Evolutionary conservation across 2,113 vertebrate species (phyloP), one percentile per base, ranked within the genome.

Genomic region (Limanda limanda): DNA sequence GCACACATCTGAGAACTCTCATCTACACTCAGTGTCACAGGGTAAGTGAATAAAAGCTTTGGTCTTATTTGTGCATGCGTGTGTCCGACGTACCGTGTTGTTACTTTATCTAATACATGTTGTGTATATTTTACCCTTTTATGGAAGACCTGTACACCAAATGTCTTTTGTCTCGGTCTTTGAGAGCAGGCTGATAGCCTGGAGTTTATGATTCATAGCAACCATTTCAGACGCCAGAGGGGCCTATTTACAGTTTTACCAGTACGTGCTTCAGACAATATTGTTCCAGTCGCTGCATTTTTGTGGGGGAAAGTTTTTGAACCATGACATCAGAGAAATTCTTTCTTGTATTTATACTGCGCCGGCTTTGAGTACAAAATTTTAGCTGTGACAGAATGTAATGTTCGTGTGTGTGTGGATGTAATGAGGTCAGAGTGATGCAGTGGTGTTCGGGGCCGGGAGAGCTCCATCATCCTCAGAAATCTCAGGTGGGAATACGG

Each of bases 401-500:
- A 20, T 74, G 86, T 31, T 5, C 1, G 31, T 31, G 31, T 73
- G 86, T 85, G 89, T 86, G 79, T 75, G 88, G 76, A 86, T 88
- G 90, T 91, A 94, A 95, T 88, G 92, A 95, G 94, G 85, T 89
- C 64, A 89, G 23, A 84, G 86, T 80, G 88, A 83, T 79, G 89
- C 62, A 40, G 89, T 80, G 75, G 91, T 82, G 86, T 89, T 91
- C 74, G 31, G 18, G 18, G 91, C 88, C 93, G 91, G 92, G 94
- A 95, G 93, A 89, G 63, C 92, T 95, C 94, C 92, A 95, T 95
- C 95, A 90, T 89, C 72, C 68, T 77, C 86, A 67, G 76, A 84
- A 88, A 76, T 86, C 83, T 93, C 92, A 90, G 93, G 83, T 67
- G 88, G 93, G 94, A 93, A 93, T 91, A 91, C 79, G 81, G 72